Evolutionary conservation across 2,888 invertebrate genomes (phyloP).

Genomic region (Parnassius glacialis): DNA sequence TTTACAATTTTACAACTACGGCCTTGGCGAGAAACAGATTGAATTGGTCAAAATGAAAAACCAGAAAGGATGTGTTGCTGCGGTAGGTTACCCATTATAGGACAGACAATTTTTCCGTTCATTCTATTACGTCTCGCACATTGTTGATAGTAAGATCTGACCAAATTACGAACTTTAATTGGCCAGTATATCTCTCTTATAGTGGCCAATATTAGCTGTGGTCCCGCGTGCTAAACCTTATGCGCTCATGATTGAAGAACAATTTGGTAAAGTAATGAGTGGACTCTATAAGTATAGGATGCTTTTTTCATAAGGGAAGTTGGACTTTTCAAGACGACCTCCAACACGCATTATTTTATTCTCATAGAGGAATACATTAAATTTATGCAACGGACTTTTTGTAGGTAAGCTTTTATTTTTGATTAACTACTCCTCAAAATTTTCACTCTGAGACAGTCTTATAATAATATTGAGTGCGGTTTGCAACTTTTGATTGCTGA

Average conservation of each 20-base stretch:
- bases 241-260: slow-evolving; percentile 14
- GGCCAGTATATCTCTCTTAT: no score
- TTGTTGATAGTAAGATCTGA: no score
- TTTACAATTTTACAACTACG: no score
- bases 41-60: no score
- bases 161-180: no score
- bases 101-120: no score
- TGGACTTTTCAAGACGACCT: slow-evolving; percentile 35
- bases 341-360: slow-evolving; percentile 30
- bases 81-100: no score
- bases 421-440: not conserved
- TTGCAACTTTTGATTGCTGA: slow-evolving; percentile 8
- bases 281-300: slow-evolving; percentile 38
- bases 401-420: slow-evolving; percentile 11
- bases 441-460: slow-evolving; percentile 1
- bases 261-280: slow-evolving; percentile 29
- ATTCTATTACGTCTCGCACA: no score
- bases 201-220: slow-evolving; percentile 31
- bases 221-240: slow-evolving; percentile 34
- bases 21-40: no score
- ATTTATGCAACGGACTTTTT: slow-evolving; percentile 24
- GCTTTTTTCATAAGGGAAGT: slow-evolving; percentile 4
- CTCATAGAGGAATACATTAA: slow-evolving; percentile 26
- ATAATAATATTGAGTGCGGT: slow-evolving; percentile 16
- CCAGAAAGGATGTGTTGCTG: no score